phyloP scores from a whole-genome alignment of 2,797 vertebrate genomes.

The Bradypodion ventrale region DNA sequence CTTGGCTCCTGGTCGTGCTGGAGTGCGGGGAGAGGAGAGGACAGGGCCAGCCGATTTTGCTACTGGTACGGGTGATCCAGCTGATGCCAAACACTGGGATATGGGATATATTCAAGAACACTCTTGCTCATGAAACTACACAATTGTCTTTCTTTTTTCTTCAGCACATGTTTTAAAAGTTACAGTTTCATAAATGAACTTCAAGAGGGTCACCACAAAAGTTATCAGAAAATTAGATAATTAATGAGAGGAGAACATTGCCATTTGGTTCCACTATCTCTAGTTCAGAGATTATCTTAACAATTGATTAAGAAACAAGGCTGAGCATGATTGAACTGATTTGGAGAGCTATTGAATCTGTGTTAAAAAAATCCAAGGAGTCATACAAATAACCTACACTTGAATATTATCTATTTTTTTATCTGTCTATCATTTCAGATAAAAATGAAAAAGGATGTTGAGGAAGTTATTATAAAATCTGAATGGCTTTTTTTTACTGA shows the following conservation, averaged over 20 bases:
- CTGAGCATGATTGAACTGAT: not conserved
- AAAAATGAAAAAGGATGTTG: not conserved
- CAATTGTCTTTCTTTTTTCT: not conserved
- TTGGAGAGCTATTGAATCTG: not conserved
- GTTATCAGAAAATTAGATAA: too few species aligned
- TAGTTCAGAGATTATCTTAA: not conserved
- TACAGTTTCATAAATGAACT: not conserved
- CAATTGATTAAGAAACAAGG: not conserved
- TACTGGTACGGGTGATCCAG: too few species aligned
- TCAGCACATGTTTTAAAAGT: not conserved
- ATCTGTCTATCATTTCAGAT: not conserved
- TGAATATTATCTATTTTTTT: not conserved
- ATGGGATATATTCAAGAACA: too few species aligned
- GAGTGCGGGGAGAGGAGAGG: too few species aligned
- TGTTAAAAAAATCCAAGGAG: not conserved
- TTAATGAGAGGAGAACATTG: not conserved
- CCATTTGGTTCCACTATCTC: not conserved
- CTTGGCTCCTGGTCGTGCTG: too few species aligned
- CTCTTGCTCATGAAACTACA: not conserved
- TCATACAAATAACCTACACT: not conserved
- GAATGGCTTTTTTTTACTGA: not conserved
- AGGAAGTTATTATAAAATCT: not conserved
- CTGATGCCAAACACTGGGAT: too few species aligned
- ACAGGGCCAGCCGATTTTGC: too few species aligned
- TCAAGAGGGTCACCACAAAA: not conserved